phyloP scores from a whole-genome alignment of 2,888 invertebrate species.

The Tipula helvola region DNA sequence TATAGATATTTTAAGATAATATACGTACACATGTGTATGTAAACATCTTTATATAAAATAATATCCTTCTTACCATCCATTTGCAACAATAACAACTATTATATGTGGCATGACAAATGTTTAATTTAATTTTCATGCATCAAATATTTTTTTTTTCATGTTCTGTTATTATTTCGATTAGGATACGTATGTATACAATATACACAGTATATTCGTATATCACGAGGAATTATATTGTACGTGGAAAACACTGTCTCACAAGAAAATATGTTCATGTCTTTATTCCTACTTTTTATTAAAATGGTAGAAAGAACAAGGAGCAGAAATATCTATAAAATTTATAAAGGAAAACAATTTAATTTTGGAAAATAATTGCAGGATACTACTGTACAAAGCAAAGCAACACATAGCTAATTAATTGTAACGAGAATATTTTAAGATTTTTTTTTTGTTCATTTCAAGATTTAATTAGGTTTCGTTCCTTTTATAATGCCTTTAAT shows the following conservation, averaged over 20 bases:
- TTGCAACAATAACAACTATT: neutral
- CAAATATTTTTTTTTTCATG: neutral
- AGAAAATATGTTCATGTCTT: neutral
- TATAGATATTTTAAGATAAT: neutral
- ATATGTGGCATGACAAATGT: neutral
- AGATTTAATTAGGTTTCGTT: neutral
- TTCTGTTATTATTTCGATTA: neutral
- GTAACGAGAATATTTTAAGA: neutral
- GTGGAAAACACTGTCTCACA: neutral
- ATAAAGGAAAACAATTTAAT: neutral
- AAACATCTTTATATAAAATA: neutral
- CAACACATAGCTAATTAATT: neutral
- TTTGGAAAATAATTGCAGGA: neutral
- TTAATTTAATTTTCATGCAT: neutral
- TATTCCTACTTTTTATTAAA: neutral
- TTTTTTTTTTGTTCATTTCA: neutral
- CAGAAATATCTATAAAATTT: neutral
- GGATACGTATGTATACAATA: neutral
- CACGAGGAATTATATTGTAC: neutral
- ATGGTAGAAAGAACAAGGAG: neutral
- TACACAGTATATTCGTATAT: neutral
- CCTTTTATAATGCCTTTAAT: neutral
- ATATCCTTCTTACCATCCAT: neutral
- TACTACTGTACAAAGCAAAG: neutral
- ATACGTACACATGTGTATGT: neutral